These are phyloP conservation scores for Stenchaetothrips biformis DNA, from an alignment of 2,888 invertebrate genomes.

Conservation along the genomic window DNA sequence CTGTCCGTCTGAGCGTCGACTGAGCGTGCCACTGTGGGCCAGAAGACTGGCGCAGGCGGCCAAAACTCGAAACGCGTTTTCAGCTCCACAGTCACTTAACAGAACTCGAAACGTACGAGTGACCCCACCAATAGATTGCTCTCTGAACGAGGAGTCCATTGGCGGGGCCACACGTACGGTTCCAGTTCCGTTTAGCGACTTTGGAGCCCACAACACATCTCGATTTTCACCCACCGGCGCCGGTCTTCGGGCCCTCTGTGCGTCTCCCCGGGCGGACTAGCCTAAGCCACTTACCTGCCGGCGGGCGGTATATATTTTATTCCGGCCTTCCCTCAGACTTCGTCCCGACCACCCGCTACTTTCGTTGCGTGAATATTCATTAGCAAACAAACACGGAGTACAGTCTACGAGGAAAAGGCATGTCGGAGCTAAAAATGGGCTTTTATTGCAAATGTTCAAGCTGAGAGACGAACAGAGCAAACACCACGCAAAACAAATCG, in stretches of 20 bases:
- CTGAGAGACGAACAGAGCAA: no score
- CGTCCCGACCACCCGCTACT: not conserved
- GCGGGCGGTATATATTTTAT: not conserved
- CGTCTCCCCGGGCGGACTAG: not conserved
- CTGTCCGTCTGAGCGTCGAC: not conserved
- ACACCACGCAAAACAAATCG: no score
- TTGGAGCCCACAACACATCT: no score
- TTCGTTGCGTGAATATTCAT: not conserved
- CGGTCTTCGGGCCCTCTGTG: not conserved
- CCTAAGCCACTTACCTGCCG: slow-evolving; percentile 22
- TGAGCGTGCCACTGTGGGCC: not conserved
- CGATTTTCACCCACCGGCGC: no score
- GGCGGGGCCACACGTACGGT: no score
- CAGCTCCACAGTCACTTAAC: no score
- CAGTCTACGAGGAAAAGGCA: not conserved
- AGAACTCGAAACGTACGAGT: no score
- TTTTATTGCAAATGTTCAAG: not conserved
- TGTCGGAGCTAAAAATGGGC: not conserved
- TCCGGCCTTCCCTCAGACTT: not conserved
- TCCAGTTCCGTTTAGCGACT: no score
- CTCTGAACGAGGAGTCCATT: no score
- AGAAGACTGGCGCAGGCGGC: not conserved
- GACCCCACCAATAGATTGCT: no score
- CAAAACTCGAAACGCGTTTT: no score
- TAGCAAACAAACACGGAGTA: not conserved